Base-by-base conservation (phyloP, 23 tunicate genomes). In the Phallusia fumigata region DNA sequence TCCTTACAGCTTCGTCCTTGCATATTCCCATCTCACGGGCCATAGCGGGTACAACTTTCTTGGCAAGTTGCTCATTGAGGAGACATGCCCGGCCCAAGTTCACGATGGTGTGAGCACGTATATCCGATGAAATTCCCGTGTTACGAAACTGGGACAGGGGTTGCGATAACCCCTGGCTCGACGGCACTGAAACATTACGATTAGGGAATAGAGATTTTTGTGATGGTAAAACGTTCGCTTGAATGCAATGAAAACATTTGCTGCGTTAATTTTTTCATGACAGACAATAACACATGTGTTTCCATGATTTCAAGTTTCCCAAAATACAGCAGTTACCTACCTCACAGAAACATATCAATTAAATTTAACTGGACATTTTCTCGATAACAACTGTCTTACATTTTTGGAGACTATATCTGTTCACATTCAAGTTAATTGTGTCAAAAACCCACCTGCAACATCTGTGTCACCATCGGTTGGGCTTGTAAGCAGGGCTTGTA, bases 41-140 rank as follows among this genome's bases (percentile, higher is more conserved):
- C 19, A 93, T 32, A 8, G 97, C 97, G 13, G 89, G 93, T 24
- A 84, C 78, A 47, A 86, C 84, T 34, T 93, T 93, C 79, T 93
- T 93, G 28, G 97, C 97, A 49, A 93, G 78, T 33, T 34, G 15
- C 30, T 84, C 87, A 65, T 93, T 85, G 65, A 34, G 91, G 35
- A 88, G 72, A 44, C 93, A 88, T 21, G 88, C 76, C 65, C 90
- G 83, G 65, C 97, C 97, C 80, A 93, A 69, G 65, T 78, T 85
- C 0, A 93, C 32, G n/a, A 93, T 84, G 15, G 93, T 86, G 78
- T 93, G 98, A 65, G 98, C 89, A 11, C 93, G 84, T 53, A 93
- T 78, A 26, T 79, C 36, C 18, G 87, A 80, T 18, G 98, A 86
- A 26, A 88, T 58, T 75, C 81, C 93, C 0, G 69, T 76, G 26